These are phyloP conservation scores for Lepidurus couesii DNA, from an alignment of 1,140 invertebrate species.

Conservation along the genomic window DNA sequence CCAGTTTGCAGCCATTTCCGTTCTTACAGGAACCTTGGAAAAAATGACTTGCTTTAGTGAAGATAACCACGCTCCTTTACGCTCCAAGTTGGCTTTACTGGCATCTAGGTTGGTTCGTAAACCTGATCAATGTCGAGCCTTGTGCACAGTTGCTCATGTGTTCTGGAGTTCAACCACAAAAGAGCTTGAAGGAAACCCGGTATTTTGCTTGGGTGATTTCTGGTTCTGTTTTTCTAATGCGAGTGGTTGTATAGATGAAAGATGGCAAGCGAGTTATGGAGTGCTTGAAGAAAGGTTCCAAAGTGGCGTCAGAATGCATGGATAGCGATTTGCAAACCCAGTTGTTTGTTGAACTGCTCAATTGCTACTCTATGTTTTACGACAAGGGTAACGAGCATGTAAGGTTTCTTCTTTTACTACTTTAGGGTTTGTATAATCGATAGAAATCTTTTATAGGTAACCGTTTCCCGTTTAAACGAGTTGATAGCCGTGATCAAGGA, in stretches of 20 bases:
- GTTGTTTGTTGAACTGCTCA: constrained; percentile 88
- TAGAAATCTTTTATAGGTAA: constrained; percentile 50
- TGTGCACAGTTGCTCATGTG: constrained; percentile 84
- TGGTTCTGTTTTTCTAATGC: constrained; percentile 38
- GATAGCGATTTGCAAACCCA: constrained; percentile 94
- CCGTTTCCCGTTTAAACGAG: constrained; percentile 69
- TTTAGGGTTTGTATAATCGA: constrained; percentile 29
- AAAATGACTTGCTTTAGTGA: constrained; percentile 89
- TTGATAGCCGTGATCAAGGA: constrained; percentile 87
- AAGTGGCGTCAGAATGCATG: constrained; percentile 95
- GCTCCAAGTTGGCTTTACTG: constrained; percentile 88
- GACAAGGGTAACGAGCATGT: constrained; percentile 85
- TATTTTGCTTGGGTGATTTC: constrained; percentile 42
- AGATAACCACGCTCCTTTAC: constrained; percentile 93
- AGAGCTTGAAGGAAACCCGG: constrained; percentile 60
- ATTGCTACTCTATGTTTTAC: constrained; percentile 90
- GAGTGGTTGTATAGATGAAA: constrained; percentile 56
- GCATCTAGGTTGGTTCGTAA: constrained; percentile 95
- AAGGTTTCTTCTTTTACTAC: constrained; percentile 41
- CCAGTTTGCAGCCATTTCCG: constrained; percentile 88
- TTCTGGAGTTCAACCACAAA: constrained; percentile 90
- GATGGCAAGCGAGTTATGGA: constrained; percentile 88
- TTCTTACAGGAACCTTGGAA: constrained; percentile 93
- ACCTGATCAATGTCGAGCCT: constrained; percentile 90
- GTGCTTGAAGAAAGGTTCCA: constrained; percentile 90